Evolutionary conservation across 2,113 vertebrate genomes (phyloP), one percentile per base, ranked within the genome.

Genomic region (Arizona elegans): DNA sequence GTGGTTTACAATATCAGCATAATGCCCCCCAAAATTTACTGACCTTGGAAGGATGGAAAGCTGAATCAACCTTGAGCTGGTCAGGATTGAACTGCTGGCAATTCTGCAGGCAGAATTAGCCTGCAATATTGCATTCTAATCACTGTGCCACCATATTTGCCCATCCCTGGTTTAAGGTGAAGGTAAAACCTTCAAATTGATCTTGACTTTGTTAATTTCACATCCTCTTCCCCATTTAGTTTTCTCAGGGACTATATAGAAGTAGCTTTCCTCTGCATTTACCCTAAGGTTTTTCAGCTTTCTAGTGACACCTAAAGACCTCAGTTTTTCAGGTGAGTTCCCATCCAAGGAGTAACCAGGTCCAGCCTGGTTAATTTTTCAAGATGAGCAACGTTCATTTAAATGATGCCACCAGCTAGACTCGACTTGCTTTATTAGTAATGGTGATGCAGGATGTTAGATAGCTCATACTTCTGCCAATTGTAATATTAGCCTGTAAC

Each of bases 401-500:
- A 15, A 11, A 15, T 70, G 11, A 12, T 75, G 65, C n/a, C 65
- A 75, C 29, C 65, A 75, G 29, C 65, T 33, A 70, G 12, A 70
- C 58, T 11, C 7, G 2, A 13, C 8, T 0, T 92, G 88, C 54
- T 94, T 91, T 55, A 75, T 59, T 38, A 50, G 43, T 26, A 47
- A 47, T 52, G 11, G 21, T 19, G 55, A 87, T 38, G 90, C 0
- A 0, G 50, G 54, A 24, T 24, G 89, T 87, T 62, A 33, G 21
- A 91, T 5, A 50, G 58, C 53, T 65, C 17, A 81, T 43, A 90
- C 86, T 93, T 95, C 56, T 91, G 29, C 87, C 62, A 94, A 90
- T 47, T n/a, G 0, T 29, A 70, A 95, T 93, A 92, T 95, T 89
- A 93, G 50, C 81, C 53, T 94, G 95, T 94, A 59, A 94, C 50